Evolutionary conservation across 1,140 invertebrate species (phyloP), one percentile per base, ranked within the genome.

Genomic region (Penaeus indicus): DNA sequence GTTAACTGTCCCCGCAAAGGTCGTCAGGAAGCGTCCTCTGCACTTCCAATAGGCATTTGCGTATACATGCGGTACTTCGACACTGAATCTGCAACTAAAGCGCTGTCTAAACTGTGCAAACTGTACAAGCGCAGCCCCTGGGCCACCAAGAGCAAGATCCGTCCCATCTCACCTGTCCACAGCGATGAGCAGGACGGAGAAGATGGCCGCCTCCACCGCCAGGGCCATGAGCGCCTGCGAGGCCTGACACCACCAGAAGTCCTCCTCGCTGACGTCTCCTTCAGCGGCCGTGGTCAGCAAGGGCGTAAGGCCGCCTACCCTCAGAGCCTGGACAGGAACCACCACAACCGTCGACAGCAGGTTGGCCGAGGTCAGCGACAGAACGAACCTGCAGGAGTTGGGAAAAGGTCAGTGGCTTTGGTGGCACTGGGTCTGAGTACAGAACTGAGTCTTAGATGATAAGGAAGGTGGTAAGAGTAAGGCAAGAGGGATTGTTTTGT

Each of bases 281-380:
- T 47, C 75, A 13, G 85, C 64, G 63, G 27, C 42, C 27, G 78
- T 78, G 8, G 78, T 75, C 79, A 88, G 42, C 42, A 88, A 79
- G 7, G 61, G 86, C 18, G 79, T 88, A 22, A 88, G 86, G 42
- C 88, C 85, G 19, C 92, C 42, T 2, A 92, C 77, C 5, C 91
- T 91, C 0, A 93, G 85, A 8, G 93, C 91, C 13, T 94, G 92
- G 1, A 93, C 92, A 62, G 94, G 94, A 89, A 93, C 93, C 1
- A 94, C 93, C 22, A 94, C 91, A 10, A 93, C 86, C 0, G 94
- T 93, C 60, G 94, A 93, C 47, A 94, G 91, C 47, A 94, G 92
- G 91, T 95, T 94, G 85, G 94, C 94, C n/a, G 94, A 91, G 7
- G 94, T 93, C 86, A 95, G 92, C 90, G 94, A 94, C 32, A 94